These are phyloP conservation scores for Synanthedon vespiformis DNA, from an alignment of 2,888 invertebrate genomes.

Conservation along the genomic window DNA sequence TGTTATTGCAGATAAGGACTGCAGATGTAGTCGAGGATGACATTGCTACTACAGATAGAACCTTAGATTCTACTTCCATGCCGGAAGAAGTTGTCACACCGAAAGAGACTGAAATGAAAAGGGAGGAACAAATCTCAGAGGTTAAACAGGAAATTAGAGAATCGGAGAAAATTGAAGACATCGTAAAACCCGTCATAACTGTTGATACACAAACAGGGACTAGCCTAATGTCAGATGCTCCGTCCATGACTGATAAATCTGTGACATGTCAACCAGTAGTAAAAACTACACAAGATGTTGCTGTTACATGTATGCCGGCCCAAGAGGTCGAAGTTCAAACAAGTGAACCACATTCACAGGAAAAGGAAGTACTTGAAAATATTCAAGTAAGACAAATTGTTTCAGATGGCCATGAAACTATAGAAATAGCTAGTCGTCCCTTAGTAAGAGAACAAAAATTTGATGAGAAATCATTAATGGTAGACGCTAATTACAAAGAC, in stretches of 20 bases:
- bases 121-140: slow-evolving; percentile 9
- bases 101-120: slow-evolving; percentile 21
- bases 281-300: slow-evolving; percentile 56
- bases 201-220: slow-evolving; percentile 78
- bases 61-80: slow-evolving; percentile 78
- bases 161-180: slow-evolving; percentile 12
- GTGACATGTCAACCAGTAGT: slow-evolving; percentile 46
- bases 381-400: slow-evolving; percentile 75
- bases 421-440: slow-evolving; percentile 77
- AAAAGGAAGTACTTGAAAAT: slow-evolving; percentile 69
- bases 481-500: slow-evolving; percentile 80
- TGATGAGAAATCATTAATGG: slow-evolving; percentile 73
- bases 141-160: slow-evolving; percentile 15
- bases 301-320: slow-evolving; percentile 63
- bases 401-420: slow-evolving; percentile 76
- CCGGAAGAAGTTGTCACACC: slow-evolving; percentile 74
- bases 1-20: slow-evolving; percentile 48
- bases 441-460: slow-evolving; percentile 54
- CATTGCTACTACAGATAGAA: slow-evolving; percentile 69
- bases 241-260: slow-evolving; percentile 52
- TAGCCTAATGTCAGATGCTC: slow-evolving; percentile 62
- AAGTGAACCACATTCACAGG: slow-evolving; percentile 57
- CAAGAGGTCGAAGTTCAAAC: slow-evolving; percentile 75
- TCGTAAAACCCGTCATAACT: slow-evolving; percentile 20
- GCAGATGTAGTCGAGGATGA: slow-evolving; percentile 55